A percentile compares a stretch with the other conserved stretches of the same genome.
Evolutionary conservation across 2,888 invertebrate genomes (phyloP).

Genomic region (Octodonta nipae): DNA sequence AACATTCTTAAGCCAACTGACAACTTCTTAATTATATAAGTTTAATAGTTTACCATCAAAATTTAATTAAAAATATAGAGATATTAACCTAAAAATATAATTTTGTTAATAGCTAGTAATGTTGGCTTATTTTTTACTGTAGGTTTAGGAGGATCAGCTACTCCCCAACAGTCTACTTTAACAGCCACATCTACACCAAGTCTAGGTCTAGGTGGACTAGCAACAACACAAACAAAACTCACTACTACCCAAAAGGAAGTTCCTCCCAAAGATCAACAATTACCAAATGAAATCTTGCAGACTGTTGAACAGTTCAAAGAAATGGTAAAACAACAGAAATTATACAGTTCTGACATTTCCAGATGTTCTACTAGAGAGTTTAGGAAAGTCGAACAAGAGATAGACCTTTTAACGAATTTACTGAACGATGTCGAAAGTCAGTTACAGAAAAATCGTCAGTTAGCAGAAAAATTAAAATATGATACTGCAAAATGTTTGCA

Average conservation of each 20-base stretch:
- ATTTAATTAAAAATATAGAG: too few species aligned
- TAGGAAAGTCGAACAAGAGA: slow-evolving; percentile 49
- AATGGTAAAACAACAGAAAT: slow-evolving; percentile 76
- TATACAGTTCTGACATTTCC: slow-evolving; percentile 33
- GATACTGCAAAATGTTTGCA: slow-evolving; percentile 62
- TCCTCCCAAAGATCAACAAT: slow-evolving; percentile 47
- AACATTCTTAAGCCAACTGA: too few species aligned
- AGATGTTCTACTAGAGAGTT: slow-evolving; percentile 47
- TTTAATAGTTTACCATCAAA: too few species aligned
- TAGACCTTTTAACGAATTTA: slow-evolving; percentile 44
- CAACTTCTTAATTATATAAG: too few species aligned
- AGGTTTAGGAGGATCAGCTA: not conserved
- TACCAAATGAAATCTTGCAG: slow-evolving; percentile 66
- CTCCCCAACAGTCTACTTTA: slow-evolving; percentile 2
- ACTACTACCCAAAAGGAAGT: slow-evolving; percentile 36
- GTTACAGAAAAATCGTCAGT: slow-evolving; percentile 45
- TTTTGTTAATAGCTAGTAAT: not conserved
- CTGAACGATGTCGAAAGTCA: slow-evolving; percentile 49
- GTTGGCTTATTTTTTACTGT: not conserved
- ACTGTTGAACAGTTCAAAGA: slow-evolving; percentile 70
- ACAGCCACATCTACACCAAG: slow-evolving; percentile 11
- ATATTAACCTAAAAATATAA: not conserved
- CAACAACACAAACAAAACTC: slow-evolving; percentile 39
- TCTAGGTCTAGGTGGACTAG: slow-evolving; percentile 59
- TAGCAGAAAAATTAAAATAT: slow-evolving; percentile 51